These are phyloP conservation scores for Brachionus calyciflorus DNA, from an alignment of 1,140 invertebrate species.

Conservation along the genomic window DNA sequence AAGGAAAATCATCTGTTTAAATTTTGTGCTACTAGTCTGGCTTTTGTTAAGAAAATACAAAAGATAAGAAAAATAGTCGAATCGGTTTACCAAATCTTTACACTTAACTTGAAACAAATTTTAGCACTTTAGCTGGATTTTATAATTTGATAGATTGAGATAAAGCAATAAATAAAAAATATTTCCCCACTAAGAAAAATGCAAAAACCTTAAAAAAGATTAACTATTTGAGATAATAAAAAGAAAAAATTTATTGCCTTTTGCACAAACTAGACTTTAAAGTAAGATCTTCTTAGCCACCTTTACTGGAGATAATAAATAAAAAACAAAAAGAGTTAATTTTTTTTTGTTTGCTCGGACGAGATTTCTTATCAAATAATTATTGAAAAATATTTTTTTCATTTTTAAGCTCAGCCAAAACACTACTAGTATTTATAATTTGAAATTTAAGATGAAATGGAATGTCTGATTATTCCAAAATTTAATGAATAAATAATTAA, in stretches of 20 bases:
- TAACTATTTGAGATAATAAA: constrained; percentile 43
- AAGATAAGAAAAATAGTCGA: not conserved
- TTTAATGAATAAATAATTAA: constrained; percentile 36
- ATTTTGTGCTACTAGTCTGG: constrained; percentile 21
- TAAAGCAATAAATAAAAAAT: not conserved
- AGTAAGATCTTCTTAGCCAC: not conserved
- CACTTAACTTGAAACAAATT: constrained; percentile 28
- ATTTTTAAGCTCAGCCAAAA: too few relatives aligned
- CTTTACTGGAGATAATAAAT: not conserved
- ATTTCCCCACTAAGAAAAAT: not conserved
- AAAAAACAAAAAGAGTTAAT: not conserved
- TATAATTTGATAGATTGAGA: constrained; percentile 14
- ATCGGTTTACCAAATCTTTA: not conserved
- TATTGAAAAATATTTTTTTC: too few relatives aligned
- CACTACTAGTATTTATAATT: not conserved
- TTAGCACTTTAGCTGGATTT: constrained; percentile 38
- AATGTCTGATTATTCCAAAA: constrained; percentile 32
- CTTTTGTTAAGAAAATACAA: constrained; percentile 12
- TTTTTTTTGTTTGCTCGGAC: too few relatives aligned
- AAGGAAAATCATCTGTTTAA: constrained; percentile 13
- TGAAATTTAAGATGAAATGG: not conserved
- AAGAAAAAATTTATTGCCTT: constrained; percentile 41
- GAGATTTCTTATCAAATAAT: constrained; percentile 24
- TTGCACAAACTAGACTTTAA: constrained; percentile 25
- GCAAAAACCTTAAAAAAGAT: not conserved